phyloP scores from a whole-genome alignment of 2,888 invertebrate species.

The Dascillus cervinus region DNA sequence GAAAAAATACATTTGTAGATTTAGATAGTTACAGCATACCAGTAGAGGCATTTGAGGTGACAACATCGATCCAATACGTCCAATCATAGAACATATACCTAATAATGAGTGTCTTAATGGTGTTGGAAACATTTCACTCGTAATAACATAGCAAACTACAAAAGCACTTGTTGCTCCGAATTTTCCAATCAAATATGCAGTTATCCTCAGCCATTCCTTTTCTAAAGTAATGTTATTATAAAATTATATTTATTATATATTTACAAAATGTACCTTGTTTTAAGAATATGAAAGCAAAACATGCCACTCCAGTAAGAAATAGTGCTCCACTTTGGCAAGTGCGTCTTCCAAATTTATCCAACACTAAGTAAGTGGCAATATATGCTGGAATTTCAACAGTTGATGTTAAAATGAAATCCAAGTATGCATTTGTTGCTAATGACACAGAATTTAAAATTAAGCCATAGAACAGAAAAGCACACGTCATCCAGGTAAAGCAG shows the following conservation, averaged over 20 bases:
- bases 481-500: conserved; percentile 74
- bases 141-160: conserved; percentile 58
- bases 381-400: conserved; percentile 69
- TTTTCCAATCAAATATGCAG: conserved; percentile 54
- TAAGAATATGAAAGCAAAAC: conserved; percentile 52
- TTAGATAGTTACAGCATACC: conserved; percentile 40
- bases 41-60: conserved; percentile 61
- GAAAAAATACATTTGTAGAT: not conserved
- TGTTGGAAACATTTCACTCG: conserved; percentile 63
- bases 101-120: conserved; percentile 54
- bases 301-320: conserved; percentile 53
- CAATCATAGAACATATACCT: conserved; percentile 57
- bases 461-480: conserved; percentile 74
- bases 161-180: conserved; percentile 59
- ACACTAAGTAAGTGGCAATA: conserved; percentile 52
- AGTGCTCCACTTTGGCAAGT: conserved; percentile 55
- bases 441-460: conserved; percentile 70
- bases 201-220: conserved; percentile 45
- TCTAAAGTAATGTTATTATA: conserved; percentile 42
- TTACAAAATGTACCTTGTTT: conserved; percentile 47
- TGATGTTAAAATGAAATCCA: conserved; percentile 65
- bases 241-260: too few relatives aligned
- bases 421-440: conserved; percentile 65
- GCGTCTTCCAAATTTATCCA: conserved; percentile 59
- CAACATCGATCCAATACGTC: conserved; percentile 56